Conservation (phyloP, 2,113 vertebrate species). For the Laticauda colubrina region DNA sequence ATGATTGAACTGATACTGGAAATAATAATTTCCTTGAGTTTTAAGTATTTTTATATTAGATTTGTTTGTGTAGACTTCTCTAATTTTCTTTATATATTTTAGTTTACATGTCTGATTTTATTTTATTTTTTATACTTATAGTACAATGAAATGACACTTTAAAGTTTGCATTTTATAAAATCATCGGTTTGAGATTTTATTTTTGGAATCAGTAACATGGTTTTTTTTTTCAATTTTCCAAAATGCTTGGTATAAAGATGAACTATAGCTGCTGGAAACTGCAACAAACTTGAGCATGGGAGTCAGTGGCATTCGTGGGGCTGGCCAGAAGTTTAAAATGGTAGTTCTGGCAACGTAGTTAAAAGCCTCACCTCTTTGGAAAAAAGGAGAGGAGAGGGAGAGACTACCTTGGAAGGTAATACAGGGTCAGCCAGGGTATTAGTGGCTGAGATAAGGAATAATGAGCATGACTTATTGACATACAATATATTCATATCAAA, state of each 20-base stretch:
- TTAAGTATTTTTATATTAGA: conserved; percentile 1
- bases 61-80: not conserved
- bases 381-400: not conserved
- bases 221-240: not conserved
- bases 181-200: not conserved
- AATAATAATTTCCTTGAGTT: conserved; percentile 1
- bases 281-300: not conserved
- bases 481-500: not conserved
- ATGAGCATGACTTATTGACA: not conserved
- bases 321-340: not conserved
- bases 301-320: not conserved
- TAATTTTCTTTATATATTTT: not conserved
- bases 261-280: not conserved
- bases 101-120: conserved; percentile 18
- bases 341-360: not conserved
- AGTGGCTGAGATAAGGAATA: not conserved
- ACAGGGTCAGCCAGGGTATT: not conserved
- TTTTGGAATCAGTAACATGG: not conserved
- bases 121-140: conserved; percentile 42
- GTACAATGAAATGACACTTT: conserved; percentile 33
- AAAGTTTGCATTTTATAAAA: conserved; percentile 45
- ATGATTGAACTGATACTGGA: not conserved
- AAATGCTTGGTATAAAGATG: not conserved
- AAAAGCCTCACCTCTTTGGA: not conserved
- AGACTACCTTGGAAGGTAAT: not conserved